Percentiles rank a stretch among this genome's conserved stretches.
phyloP scores from a whole-genome alignment of 2,113 vertebrate genomes.

The Gymnocephalus cernua region DNA sequence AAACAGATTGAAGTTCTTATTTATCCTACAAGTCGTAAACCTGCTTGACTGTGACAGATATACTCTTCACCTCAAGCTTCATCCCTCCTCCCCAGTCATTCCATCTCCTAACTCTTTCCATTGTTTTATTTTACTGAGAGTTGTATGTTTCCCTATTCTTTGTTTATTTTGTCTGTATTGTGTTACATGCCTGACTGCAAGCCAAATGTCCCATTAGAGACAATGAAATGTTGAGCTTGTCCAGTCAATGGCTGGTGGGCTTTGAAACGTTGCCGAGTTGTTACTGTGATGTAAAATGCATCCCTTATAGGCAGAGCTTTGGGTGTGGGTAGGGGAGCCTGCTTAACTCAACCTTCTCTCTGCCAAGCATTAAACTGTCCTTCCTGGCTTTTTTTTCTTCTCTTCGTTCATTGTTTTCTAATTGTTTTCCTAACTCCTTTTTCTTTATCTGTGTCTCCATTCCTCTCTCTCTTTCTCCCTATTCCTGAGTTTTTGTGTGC shows the following conservation, averaged over 20 bases:
- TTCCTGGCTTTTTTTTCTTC: slow-evolving; percentile 16
- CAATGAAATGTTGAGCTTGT: slow-evolving; percentile 68
- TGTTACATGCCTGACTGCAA: slow-evolving; percentile 66
- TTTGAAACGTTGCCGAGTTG: slow-evolving; percentile 53
- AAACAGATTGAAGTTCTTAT: slow-evolving; percentile 55
- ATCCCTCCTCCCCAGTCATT: slow-evolving; percentile 35
- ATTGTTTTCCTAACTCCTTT: background rate
- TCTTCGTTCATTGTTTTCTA: slow-evolving; percentile 3
- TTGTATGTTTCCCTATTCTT: slow-evolving; percentile 47
- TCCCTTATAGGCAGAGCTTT: slow-evolving; percentile 54
- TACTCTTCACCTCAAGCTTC: slow-evolving; percentile 50
- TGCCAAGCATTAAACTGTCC: slow-evolving; percentile 43
- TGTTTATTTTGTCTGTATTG: slow-evolving; percentile 67
- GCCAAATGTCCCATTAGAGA: slow-evolving; percentile 73
- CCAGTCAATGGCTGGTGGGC: slow-evolving; percentile 48
- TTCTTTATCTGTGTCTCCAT: slow-evolving; percentile 10
- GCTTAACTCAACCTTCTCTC: slow-evolving; percentile 36
- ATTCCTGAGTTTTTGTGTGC: background rate
- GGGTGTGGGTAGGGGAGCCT: slow-evolving; percentile 20
- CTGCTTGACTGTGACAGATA: slow-evolving; percentile 57
- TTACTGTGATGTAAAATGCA: slow-evolving; percentile 44
- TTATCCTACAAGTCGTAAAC: slow-evolving; percentile 55
- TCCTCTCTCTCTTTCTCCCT: background rate
- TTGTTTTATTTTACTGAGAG: slow-evolving; percentile 45
- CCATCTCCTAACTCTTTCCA: slow-evolving; percentile 15